Base-by-base conservation (phyloP, 2,888 invertebrate species). In the Drosophila anomalipes region DNA sequence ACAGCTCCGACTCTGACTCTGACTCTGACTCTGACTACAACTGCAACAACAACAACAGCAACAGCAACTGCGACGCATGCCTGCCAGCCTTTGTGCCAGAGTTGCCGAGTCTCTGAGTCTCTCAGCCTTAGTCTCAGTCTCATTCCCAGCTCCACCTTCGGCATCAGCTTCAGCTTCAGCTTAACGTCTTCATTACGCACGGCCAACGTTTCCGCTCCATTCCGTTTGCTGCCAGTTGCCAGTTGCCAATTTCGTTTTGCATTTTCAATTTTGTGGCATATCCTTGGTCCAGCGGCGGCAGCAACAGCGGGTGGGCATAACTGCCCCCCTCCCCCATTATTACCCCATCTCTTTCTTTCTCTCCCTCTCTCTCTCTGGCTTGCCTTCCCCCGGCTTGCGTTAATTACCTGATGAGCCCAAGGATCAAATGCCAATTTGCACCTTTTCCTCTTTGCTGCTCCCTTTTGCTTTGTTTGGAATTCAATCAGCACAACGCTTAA, bases 151-250 rank as follows among this genome's bases (percentile, higher is more conserved):
- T 32, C 22, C 70, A 64, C 60, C 57, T 52, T 47, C 56, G 63
- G 69, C 70, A 67, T 70, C 77, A 79, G 63, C 54, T 52, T 49
- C 57, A 70, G 70, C 70, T 70, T 71, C 80, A 81, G 86, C 90
- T 86, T 89, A 86, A 86, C 86, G 86, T 86, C 86, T 86, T 86
- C 90, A 86, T 86, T 86, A 86, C 90, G 90, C 90, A 89, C 83
- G 85, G 86, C 70, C 81, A 68, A 76, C 80, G 76, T 86, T 72
- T 74, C 72, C 76, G 68, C 77, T 74, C 33, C 54, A 30, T 67
- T 61, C 59, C 70, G 69, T 52, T 66, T 44, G 59, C 58, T 67
- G 77, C 77, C 52, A 62, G 44, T 56, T 61, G 58, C 73, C 65
- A 44, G 67, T 85, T 89, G 90, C 79, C 90, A 87, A 89, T 86